Evolutionary conservation across 2,888 invertebrate genomes (phyloP), one percentile per base, ranked within the genome.

Genomic region (Hylaea fasciaria): DNA sequence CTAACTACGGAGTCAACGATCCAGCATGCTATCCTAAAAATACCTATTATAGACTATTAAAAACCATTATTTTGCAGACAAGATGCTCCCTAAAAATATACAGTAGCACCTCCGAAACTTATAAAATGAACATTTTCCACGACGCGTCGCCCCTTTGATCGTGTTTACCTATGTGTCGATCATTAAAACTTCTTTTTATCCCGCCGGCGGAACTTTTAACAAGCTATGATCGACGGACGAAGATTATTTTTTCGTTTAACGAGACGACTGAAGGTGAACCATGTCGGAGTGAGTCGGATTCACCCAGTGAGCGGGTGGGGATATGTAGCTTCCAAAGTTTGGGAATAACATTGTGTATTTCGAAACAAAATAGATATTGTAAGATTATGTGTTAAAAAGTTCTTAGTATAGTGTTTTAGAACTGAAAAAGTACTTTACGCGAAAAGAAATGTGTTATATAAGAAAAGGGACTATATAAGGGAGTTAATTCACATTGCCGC

Each of bases 171-270:
- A 70, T 70, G 69, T 69, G 68, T 62, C 63, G 74, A 70, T 77
- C 78, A 77, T 81, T 80, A 81, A 78, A 82, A 83, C 74, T 82
- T 83, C 76, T 78, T 78, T 79, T 76, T 72, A 74, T 77, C 73
- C 67, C 56, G 63, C 56, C 62, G 69, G 63, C 74, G 62, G 62
- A 73, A 83, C 73, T 83, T 82, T 81, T 83, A 82, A 82, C 81
- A 83, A 83, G 82, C 81, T 76, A 77, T 77, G 80, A 81, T 81
- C 76, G 77, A 79, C 74, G 66, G 66, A 58, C 51, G 58, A 60
- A 65, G 58, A 69, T 69, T 62, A 62, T 62, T 67, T 69, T 69
- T 67, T 64, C 65, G 62, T 67, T 62, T 68, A 69, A 67, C 61
- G 61, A 67, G 67, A 64, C 37, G 47, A 51, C 46, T 68, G 64